Evolutionary conservation across 2,888 invertebrate species (phyloP).

Genomic region (Helleia helle): DNA sequence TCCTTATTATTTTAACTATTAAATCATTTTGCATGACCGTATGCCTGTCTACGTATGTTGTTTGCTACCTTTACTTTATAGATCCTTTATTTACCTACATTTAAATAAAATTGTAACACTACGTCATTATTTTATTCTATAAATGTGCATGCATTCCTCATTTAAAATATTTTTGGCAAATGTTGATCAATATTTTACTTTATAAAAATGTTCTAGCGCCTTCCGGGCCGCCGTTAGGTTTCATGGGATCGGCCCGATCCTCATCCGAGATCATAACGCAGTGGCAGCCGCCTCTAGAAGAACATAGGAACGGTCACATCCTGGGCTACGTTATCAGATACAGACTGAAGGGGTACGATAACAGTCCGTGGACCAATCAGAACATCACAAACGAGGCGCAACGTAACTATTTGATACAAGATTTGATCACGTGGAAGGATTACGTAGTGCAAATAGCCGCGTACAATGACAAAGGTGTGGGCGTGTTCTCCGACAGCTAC

Average conservation of each 20-base stretch:
- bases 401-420: conserved; percentile 90
- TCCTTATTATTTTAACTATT: background rate
- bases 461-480: conserved; percentile 96
- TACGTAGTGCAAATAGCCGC: conserved; percentile 97
- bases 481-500: conserved; percentile 91
- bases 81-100: background rate
- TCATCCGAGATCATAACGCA: conserved; percentile 97
- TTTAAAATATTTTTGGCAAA: background rate
- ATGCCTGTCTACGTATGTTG: background rate
- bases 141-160: background rate
- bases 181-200: background rate
- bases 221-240: conserved; percentile 94
- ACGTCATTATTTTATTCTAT: background rate
- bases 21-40: background rate
- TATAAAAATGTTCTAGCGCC: conserved; percentile 79
- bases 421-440: conserved; percentile 97
- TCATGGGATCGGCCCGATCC: conserved; percentile 95
- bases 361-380: conserved; percentile 92
- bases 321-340: conserved; percentile 95
- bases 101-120: background rate
- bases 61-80: background rate
- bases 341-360: conserved; percentile 91
- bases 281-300: conserved; percentile 96
- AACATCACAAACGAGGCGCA: conserved; percentile 96
- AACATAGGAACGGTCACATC: conserved; percentile 96